Evolutionary conservation across 2,113 vertebrate species (phyloP).

Genomic region (Corythoichthys intestinalis): DNA sequence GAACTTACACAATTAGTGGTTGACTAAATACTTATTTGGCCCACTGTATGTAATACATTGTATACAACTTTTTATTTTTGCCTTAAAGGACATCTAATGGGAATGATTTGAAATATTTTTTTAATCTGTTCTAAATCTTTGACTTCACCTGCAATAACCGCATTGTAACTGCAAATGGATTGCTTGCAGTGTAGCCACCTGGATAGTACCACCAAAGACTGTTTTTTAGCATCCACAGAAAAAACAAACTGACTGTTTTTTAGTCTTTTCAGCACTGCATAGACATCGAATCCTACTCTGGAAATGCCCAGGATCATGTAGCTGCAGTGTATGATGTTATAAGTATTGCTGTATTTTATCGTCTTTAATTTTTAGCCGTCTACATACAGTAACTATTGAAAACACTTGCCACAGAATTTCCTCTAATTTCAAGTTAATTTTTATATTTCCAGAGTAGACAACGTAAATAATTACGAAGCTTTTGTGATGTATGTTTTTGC

Average conservation of each 20-base stretch:
- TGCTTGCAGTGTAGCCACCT: conserved; percentile 52
- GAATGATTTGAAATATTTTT: no score
- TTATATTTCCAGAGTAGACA: no score
- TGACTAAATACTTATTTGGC: no score
- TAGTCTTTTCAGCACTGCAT: conserved; percentile 27
- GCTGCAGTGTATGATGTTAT: conserved; percentile 6
- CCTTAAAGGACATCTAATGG: conserved; percentile 5
- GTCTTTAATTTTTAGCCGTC: not conserved
- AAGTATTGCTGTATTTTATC: not conserved
- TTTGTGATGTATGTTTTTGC: no score
- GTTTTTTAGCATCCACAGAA: conserved; percentile 43
- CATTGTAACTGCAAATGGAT: conserved; percentile 19
- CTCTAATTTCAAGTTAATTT: not conserved
- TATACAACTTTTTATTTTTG: not conserved
- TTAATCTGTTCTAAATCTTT: no score
- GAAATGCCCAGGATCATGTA: conserved; percentile 7
- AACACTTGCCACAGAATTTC: no score
- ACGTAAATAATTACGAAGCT: no score
- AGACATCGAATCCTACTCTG: conserved; percentile 15
- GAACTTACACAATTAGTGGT: no score
- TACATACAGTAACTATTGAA: no score
- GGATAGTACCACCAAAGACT: conserved; percentile 37
- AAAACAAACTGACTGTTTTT: conserved; percentile 36
- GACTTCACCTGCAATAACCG: not conserved
- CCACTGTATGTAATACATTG: no score